Evolutionary conservation across 2,113 vertebrate genomes (phyloP).

Genomic region (Procavia capensis): DNA sequence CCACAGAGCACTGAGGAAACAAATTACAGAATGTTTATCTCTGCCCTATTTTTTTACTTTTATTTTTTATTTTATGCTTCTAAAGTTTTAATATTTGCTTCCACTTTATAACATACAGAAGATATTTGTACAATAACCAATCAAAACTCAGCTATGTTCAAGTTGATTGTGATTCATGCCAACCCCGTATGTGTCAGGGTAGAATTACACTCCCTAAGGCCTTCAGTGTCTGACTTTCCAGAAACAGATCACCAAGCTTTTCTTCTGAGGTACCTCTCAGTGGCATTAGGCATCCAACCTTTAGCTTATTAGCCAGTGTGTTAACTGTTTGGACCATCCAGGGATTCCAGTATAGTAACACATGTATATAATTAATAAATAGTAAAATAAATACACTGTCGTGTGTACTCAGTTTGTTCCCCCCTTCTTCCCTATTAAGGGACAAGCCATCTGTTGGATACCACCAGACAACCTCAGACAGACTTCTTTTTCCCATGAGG

Average conservation of each 20-base stretch:
- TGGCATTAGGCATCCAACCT: background rate
- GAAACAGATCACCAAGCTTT: background rate
- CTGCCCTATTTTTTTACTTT: background rate
- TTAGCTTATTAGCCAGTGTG: background rate
- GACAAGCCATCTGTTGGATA: background rate
- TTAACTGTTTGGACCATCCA: background rate
- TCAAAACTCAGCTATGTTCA: background rate
- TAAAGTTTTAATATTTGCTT: slow-evolving; percentile 10
- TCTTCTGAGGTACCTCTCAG: background rate
- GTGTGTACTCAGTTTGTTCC: background rate
- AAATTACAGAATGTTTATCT: background rate
- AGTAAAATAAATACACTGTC: background rate
- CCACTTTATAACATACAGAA: background rate
- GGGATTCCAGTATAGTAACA: background rate
- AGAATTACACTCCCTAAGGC: background rate
- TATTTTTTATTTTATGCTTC: background rate
- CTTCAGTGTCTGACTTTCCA: background rate
- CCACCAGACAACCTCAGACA: background rate
- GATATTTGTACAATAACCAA: background rate
- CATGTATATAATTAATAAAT: background rate
- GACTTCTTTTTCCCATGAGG: no score
- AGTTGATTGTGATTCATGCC: background rate
- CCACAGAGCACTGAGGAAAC: background rate
- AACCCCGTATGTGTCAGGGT: background rate
- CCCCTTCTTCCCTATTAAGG: background rate